Percentiles rank a stretch among this genome's conserved stretches.
Conservation (phyloP, 2,888 invertebrate genomes). For the Gandaritis pyraliata region DNA sequence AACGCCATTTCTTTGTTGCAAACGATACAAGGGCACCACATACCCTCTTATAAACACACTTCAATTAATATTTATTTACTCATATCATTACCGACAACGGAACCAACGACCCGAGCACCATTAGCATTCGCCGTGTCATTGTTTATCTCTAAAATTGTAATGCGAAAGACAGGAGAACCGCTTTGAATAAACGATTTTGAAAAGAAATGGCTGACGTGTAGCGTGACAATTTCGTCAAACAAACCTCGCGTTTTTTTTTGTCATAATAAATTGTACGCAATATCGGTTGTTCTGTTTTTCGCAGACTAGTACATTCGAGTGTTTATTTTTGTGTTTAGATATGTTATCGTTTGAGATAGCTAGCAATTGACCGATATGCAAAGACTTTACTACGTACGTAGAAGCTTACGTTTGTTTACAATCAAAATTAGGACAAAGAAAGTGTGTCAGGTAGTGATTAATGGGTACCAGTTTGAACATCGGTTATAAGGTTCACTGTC, state of each 20-base stretch:
- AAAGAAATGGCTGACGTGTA: slow-evolving; percentile 31
- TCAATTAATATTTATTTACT: slow-evolving; percentile 56
- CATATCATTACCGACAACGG: slow-evolving; percentile 46
- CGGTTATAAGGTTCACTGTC: slow-evolving; percentile 44
- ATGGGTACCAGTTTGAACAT: slow-evolving; percentile 36
- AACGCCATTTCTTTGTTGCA: slow-evolving; percentile 64
- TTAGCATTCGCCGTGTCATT: slow-evolving; percentile 54
- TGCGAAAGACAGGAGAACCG: slow-evolving; percentile 36
- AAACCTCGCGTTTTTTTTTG: slow-evolving; percentile 37
- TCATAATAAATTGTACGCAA: slow-evolving; percentile 38
- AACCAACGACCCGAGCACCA: slow-evolving; percentile 48
- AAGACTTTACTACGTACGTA: slow-evolving; percentile 40
- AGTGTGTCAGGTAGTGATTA: slow-evolving; percentile 24
- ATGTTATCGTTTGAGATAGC: slow-evolving; percentile 32
- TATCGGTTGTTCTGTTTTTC: slow-evolving; percentile 33
- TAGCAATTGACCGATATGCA: slow-evolving; percentile 46
- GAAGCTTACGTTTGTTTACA: slow-evolving; percentile 35
- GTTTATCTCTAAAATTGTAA: slow-evolving; percentile 46
- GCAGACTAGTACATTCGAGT: slow-evolving; percentile 30
- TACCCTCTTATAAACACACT: slow-evolving; percentile 44
- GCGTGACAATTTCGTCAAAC: slow-evolving; percentile 25
- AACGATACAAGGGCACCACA: slow-evolving; percentile 43
- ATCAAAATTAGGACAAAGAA: slow-evolving; percentile 18
- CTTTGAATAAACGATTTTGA: slow-evolving; percentile 30
- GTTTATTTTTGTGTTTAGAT: slow-evolving; percentile 35